phyloP scores from a whole-genome alignment of 2,113 vertebrate genomes.

The Orthonyx spaldingii region DNA sequence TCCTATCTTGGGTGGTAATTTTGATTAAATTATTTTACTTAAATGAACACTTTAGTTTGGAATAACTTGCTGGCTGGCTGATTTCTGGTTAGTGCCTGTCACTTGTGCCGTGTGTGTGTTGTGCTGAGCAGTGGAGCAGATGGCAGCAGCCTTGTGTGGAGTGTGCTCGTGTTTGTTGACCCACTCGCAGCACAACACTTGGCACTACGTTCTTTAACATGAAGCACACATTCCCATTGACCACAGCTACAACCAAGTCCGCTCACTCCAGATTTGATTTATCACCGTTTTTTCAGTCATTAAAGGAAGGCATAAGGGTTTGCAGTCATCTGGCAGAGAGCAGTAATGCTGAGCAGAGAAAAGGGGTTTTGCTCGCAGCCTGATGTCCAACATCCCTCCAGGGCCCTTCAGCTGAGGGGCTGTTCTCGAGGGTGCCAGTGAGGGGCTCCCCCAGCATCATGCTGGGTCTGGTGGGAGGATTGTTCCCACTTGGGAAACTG shows the following conservation, averaged over 20 bases:
- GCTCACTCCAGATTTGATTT: not conserved
- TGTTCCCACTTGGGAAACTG: not conserved
- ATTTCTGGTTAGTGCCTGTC: not conserved
- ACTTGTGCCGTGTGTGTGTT: not conserved
- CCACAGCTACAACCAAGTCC: not conserved
- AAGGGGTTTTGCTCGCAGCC: not conserved
- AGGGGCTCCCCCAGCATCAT: not conserved
- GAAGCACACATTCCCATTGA: accelerated
- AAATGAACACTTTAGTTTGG: not conserved
- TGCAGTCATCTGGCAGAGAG: not conserved
- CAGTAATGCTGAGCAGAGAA: not conserved
- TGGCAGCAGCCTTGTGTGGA: not conserved
- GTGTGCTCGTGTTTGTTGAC: accelerated
- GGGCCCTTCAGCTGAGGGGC: not conserved
- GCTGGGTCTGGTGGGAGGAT: not conserved
- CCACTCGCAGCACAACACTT: accelerated
- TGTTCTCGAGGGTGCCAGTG: accelerated
- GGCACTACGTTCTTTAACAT: accelerated
- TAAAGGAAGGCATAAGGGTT: not conserved
- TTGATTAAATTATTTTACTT: not conserved
- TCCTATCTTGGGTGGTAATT: not conserved
- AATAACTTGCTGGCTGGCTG: not conserved
- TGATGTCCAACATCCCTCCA: not conserved
- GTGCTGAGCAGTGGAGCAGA: not conserved
- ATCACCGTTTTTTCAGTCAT: not conserved